Evolutionary conservation across 2,888 invertebrate genomes (phyloP).

Genomic region (Netelia virgata): DNA sequence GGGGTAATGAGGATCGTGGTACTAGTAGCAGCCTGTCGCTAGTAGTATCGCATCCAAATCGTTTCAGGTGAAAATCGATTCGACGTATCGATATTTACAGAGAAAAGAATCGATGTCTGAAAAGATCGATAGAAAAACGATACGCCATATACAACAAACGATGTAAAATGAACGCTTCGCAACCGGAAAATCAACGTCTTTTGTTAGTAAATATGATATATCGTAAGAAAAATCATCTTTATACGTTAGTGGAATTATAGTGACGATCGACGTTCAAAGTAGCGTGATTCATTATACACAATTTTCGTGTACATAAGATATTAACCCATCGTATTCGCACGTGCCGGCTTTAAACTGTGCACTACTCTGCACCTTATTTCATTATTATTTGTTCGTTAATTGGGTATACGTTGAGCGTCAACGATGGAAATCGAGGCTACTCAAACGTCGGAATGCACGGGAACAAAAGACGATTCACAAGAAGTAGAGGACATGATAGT

Average conservation of each 20-base stretch:
- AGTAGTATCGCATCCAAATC: no score
- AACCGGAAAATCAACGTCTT: not conserved
- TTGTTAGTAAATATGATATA: not conserved
- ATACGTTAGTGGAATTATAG: not conserved
- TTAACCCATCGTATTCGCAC: not conserved
- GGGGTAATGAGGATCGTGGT: no score
- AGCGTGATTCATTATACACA: not conserved
- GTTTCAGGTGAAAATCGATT: no score
- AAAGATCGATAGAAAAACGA: not conserved
- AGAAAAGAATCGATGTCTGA: no score
- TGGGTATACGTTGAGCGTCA: not conserved
- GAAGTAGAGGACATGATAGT: not conserved
- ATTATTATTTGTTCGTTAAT: not conserved
- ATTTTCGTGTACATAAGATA: not conserved
- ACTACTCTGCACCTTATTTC: not conserved
- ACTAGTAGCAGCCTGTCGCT: no score
- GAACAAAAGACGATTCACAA: not conserved
- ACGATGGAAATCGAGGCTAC: constrained; percentile 31
- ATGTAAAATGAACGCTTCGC: constrained; percentile 9
- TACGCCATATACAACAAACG: not conserved
- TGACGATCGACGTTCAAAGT: not conserved
- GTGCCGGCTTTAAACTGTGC: constrained; percentile 5
- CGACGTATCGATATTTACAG: no score
- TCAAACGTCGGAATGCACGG: constrained; percentile 1
- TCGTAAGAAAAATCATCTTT: not conserved